Percentiles rank a stretch among this genome's conserved stretches.
Conservation (phyloP, 2,888 invertebrate species). For the Acanthosepion pharaonis region DNA sequence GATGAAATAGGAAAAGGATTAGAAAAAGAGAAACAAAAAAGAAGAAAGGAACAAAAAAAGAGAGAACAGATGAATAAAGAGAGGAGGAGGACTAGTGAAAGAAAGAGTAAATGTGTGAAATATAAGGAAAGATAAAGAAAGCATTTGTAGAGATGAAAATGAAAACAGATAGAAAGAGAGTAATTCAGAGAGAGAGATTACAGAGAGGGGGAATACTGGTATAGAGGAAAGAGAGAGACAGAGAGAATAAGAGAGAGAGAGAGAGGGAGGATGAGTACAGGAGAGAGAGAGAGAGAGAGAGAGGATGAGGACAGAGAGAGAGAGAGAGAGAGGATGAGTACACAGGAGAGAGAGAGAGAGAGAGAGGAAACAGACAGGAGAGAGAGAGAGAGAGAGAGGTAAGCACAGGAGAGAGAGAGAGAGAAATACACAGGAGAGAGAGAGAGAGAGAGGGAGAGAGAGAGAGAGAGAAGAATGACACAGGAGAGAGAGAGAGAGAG, state of each 20-base stretch:
- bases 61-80: not conserved
- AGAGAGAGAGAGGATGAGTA: not conserved
- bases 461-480: not conserved
- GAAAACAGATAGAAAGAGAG: not conserved
- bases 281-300: not conserved
- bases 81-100: too few relatives aligned
- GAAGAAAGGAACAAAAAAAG: not conserved
- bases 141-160: not conserved
- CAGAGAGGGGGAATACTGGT: not conserved
- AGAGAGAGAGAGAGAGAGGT: not conserved
- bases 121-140: not conserved
- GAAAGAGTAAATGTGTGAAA: not conserved
- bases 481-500: too few relatives aligned
- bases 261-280: not conserved
- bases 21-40: not conserved
- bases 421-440: not conserved
- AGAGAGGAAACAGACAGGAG: not conserved
- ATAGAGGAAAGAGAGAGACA: fast-evolving
- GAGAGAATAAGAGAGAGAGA: too few relatives aligned
- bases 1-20: not conserved
- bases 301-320: not conserved
- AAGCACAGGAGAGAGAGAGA: not conserved
- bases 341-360: not conserved
- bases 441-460: not conserved
- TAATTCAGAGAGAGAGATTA: not conserved